Evolutionary conservation across 2,888 invertebrate genomes (phyloP).

Genomic region (Apoda limacodes): DNA sequence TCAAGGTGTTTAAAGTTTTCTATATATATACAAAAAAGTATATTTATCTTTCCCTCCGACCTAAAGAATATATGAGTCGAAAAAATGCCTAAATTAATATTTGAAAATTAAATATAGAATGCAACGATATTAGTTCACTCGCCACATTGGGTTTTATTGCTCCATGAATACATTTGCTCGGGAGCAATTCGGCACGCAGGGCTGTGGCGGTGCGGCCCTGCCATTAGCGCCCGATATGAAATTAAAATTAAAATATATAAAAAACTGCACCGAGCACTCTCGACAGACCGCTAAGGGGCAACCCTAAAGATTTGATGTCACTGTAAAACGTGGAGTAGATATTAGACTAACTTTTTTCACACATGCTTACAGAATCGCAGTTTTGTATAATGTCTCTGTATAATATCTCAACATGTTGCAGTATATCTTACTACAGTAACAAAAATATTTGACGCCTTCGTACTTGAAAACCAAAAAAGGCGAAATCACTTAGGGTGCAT

Average conservation of each 20-base stretch:
- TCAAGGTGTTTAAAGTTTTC: too few relatives aligned
- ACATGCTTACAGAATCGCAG: too few relatives aligned
- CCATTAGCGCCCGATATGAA: constrained; percentile 68
- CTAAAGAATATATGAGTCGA: constrained; percentile 57
- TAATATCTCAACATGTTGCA: too few relatives aligned
- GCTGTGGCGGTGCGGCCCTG: constrained; percentile 45
- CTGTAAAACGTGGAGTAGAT: constrained; percentile 33
- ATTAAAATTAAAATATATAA: constrained; percentile 70
- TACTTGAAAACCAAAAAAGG: not conserved
- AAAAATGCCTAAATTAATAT: constrained; percentile 50
- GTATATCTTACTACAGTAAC: too few relatives aligned
- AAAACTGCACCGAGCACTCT: constrained; percentile 59
- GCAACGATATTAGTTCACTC: constrained; percentile 69
- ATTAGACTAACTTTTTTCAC: constrained; percentile 4
- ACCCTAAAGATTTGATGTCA: constrained; percentile 56
- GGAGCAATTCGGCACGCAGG: constrained; percentile 63
- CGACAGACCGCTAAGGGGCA: constrained; percentile 65
- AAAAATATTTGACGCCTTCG: constrained; percentile 3
- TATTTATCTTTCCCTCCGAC: constrained; percentile 23
- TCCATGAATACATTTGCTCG: constrained; percentile 61
- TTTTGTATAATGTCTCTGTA: too few relatives aligned
- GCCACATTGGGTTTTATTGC: constrained; percentile 67
- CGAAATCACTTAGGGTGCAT: not conserved
- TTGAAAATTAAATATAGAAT: constrained; percentile 65
- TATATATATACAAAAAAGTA: too few relatives aligned